These are phyloP conservation scores for Mirounga angustirostris DNA, from an alignment of 2,113 vertebrate genomes.

Conservation along the genomic window DNA sequence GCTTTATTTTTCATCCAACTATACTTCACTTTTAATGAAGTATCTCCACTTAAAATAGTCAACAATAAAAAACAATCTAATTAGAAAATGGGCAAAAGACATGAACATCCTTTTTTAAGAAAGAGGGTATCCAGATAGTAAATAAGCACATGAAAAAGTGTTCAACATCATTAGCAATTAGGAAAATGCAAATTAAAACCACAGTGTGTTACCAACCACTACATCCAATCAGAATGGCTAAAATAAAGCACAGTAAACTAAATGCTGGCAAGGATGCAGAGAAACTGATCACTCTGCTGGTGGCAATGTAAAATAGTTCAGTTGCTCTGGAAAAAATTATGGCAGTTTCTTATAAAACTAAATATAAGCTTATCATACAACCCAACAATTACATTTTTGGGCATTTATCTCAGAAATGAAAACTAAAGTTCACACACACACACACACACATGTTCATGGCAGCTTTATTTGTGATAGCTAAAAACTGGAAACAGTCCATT, in stretches of 20 bases:
- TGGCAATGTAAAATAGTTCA: neutral
- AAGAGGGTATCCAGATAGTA: neutral
- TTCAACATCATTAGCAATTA: neutral
- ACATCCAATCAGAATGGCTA: neutral
- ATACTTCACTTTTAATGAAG: neutral
- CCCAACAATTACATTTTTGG: neutral
- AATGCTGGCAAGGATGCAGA: neutral
- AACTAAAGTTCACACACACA: neutral
- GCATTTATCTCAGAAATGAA: conserved; percentile 7
- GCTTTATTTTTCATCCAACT: neutral
- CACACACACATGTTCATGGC: neutral
- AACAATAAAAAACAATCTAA: neutral
- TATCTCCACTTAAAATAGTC: neutral
- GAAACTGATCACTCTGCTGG: neutral
- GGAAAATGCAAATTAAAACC: neutral
- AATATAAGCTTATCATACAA: neutral
- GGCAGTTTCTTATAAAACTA: neutral
- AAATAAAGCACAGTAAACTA: neutral
- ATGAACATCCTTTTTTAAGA: neutral
- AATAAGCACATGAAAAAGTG: neutral
- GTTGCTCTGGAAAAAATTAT: neutral
- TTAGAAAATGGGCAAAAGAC: conserved; percentile 41
- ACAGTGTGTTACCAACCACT: neutral
- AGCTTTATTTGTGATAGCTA: neutral
- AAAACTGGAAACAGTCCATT: neutral